phyloP scores from a whole-genome alignment of 2,113 vertebrate genomes.

The Gallinago paraguaiae region DNA sequence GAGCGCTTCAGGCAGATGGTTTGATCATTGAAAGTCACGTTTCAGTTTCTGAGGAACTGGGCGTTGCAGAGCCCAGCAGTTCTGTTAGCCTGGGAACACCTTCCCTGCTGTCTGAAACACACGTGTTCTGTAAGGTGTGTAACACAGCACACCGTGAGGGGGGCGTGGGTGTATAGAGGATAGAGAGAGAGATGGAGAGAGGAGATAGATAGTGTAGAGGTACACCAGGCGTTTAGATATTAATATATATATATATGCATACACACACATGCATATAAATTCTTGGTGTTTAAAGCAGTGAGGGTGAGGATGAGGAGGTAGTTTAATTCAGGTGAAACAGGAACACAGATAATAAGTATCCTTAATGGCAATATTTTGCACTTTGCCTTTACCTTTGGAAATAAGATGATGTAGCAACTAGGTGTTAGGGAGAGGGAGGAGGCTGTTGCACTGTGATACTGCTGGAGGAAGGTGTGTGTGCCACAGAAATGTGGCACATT shows the following conservation, averaged over 20 bases:
- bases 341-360: neutral
- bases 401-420: neutral
- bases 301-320: neutral
- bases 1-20: neutral
- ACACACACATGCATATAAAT: neutral
- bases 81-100: neutral
- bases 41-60: neutral
- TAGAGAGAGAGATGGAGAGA: too few species aligned
- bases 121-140: neutral
- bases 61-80: neutral
- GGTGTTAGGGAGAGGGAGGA: neutral
- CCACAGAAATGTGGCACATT: neutral
- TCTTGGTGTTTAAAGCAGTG: neutral
- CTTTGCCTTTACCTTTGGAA: neutral
- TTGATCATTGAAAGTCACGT: neutral
- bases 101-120: neutral
- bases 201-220: too few species aligned
- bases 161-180: accelerated
- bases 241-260: neutral
- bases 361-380: neutral
- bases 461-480: neutral
- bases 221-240: neutral
- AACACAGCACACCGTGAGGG: neutral
- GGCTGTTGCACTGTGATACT: neutral
- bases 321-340: neutral